Conservation (phyloP, 1,140 invertebrate genomes). For the Saxidomus purpurata region DNA sequence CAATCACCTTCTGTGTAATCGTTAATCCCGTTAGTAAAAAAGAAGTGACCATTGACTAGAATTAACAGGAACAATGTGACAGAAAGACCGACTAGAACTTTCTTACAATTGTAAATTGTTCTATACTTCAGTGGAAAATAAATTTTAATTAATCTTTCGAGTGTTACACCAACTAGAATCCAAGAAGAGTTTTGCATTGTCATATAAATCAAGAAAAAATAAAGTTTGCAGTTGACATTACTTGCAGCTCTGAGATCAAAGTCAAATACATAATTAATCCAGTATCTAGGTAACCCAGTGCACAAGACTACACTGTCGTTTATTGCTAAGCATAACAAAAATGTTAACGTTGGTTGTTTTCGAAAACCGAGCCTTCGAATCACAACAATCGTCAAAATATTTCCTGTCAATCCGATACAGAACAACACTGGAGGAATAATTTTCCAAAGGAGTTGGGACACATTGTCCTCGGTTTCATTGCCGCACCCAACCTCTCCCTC, state of each 20-base stretch:
- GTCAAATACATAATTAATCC: conserved; percentile 69
- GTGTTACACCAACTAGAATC: conserved; percentile 78
- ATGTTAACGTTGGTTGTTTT: conserved; percentile 59
- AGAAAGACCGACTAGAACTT: conserved; percentile 44
- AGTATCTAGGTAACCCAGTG: conserved; percentile 73
- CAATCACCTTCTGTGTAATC: conserved; percentile 20
- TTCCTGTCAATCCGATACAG: conserved; percentile 69
- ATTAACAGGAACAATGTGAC: conserved; percentile 66
- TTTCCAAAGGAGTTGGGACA: conserved; percentile 65
- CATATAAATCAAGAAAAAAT: conserved; percentile 77
- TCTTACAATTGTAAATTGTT: conserved; percentile 61
- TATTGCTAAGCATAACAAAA: conserved; percentile 70
- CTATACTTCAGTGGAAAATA: conserved; percentile 73
- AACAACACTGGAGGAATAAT: conserved; percentile 66
- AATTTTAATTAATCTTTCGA: conserved; percentile 77
- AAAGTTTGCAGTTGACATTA: conserved; percentile 71
- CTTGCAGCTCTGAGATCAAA: conserved; percentile 70
- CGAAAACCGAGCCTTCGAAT: conserved; percentile 35
- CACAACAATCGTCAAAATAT: conserved; percentile 66
- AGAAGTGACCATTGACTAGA: conserved; percentile 73
- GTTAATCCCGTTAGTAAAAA: conserved; percentile 74
- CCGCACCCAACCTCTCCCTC: background rate
- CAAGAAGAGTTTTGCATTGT: conserved; percentile 79
- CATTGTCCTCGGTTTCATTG: background rate
- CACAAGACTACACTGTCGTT: conserved; percentile 73